Percentiles rank a stretch among this genome's conserved stretches.
phyloP scores from a whole-genome alignment of 2,113 vertebrate species.

The Nesoenas mayeri region DNA sequence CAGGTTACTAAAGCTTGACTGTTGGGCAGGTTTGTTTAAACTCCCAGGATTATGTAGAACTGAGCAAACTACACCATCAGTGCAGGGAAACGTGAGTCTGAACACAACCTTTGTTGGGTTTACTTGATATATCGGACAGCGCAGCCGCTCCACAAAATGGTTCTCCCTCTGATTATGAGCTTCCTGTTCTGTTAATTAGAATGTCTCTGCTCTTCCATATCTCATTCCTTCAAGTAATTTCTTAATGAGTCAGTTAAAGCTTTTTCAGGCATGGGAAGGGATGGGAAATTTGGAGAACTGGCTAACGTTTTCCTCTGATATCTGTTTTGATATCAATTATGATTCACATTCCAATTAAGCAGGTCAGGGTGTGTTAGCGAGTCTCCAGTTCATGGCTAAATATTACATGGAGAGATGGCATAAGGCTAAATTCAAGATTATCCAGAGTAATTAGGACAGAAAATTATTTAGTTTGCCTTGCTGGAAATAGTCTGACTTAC shows the following conservation, averaged over 20 bases:
- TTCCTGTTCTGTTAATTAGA: conserved; percentile 55
- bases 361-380: conserved; percentile 8
- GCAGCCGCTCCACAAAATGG: background rate
- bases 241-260: conserved; percentile 36
- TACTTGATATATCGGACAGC: background rate
- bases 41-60: background rate
- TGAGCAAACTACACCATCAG: background rate
- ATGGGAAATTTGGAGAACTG: conserved; percentile 39
- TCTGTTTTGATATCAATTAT: conserved; percentile 59
- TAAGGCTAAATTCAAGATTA: conserved; percentile 58
- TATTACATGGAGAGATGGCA: background rate
- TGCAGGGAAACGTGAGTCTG: background rate
- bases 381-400: conserved; percentile 29
- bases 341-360: conserved; percentile 51
- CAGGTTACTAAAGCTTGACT: background rate
- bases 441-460: conserved; percentile 55
- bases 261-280: conserved; percentile 12
- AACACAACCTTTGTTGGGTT: background rate
- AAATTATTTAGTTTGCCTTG: conserved; percentile 52
- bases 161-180: background rate
- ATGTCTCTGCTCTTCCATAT: conserved; percentile 20
- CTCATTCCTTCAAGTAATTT: conserved; percentile 35
- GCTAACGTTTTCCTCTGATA: conserved; percentile 38
- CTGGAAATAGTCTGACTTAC: conserved; percentile 40
- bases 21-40: background rate